phyloP scores from a whole-genome alignment of 2,888 invertebrate genomes.

The Lasioglossum figueresi region DNA sequence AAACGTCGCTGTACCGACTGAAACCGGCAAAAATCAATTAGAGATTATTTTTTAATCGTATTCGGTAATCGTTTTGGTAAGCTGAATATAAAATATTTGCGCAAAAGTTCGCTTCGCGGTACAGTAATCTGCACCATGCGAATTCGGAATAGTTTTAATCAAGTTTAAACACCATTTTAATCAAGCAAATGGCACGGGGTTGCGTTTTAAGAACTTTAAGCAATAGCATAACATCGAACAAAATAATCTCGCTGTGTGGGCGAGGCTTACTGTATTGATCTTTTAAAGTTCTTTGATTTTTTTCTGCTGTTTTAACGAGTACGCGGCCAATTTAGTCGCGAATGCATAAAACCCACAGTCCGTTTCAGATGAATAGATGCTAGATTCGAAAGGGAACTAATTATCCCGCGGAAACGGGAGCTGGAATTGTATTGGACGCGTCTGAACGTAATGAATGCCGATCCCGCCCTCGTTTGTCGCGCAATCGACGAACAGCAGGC shows the following conservation, averaged over 20 bases:
- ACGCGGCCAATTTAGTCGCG: not conserved
- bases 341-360: not conserved
- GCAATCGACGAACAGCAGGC: not conserved
- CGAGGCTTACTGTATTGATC: not conserved
- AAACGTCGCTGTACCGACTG: not conserved
- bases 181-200: not conserved
- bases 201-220: not conserved
- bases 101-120: not conserved
- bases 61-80: not conserved
- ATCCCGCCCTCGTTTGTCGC: not conserved
- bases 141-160: not conserved
- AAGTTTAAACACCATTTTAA: not conserved
- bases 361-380: not conserved
- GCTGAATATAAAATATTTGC: not conserved
- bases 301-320: not conserved
- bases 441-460: conserved; percentile 2
- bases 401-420: not conserved
- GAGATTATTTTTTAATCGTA: not conserved
- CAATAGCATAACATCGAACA: not conserved
- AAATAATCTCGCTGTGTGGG: not conserved
- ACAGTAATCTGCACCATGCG: not conserved
- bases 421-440: not conserved
- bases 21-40: not conserved
- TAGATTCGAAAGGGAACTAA: conserved; percentile 9
- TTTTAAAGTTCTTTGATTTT: not conserved